These are phyloP conservation scores for Melikaiella ostensackeni DNA, from an alignment of 2,888 invertebrate species.

Conservation along the genomic window DNA sequence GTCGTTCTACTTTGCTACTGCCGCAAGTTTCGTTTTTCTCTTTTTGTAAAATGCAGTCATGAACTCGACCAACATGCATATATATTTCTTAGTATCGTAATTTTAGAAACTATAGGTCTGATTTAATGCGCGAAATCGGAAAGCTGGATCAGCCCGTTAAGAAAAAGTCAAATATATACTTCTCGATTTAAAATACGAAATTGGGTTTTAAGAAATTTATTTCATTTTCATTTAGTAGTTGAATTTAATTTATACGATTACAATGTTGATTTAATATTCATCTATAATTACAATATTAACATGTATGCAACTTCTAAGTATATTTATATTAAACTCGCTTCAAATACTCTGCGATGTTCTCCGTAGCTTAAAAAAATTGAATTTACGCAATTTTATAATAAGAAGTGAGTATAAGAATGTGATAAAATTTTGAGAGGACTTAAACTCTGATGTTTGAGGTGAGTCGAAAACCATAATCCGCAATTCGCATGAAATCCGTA, in stretches of 20 bases:
- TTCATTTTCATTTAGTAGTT: not conserved
- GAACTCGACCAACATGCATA: slow-evolving; percentile 21
- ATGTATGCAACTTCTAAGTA: not conserved
- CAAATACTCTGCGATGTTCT: not conserved
- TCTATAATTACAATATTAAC: not conserved
- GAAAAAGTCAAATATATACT: not conserved
- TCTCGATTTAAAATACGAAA: not conserved
- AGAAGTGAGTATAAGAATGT: not conserved
- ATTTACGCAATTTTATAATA: not conserved
- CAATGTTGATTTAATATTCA: not conserved
- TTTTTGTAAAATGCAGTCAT: slow-evolving; percentile 25
- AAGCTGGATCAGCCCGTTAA: slow-evolving; percentile 15
- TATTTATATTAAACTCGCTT: no score
- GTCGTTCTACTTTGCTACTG: slow-evolving; percentile 40
- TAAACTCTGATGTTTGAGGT: slow-evolving; percentile 5
- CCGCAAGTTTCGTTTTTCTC: slow-evolving; percentile 12
- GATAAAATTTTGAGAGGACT: slow-evolving; percentile 4
- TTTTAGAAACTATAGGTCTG: slow-evolving; percentile 8
- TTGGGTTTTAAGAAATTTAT: not conserved
- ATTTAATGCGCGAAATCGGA: slow-evolving; percentile 19
- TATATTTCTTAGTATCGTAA: slow-evolving; percentile 20
- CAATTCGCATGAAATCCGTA: slow-evolving; percentile 55
- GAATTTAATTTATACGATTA: not conserved
- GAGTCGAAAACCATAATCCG: slow-evolving; percentile 49
- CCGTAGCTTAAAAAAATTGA: not conserved